A percentile compares a stretch with the other conserved stretches of the same genome.
Evolutionary conservation across 64 coral and sea anemone species (phyloP).

Genomic region (Orbicella faveolata): DNA sequence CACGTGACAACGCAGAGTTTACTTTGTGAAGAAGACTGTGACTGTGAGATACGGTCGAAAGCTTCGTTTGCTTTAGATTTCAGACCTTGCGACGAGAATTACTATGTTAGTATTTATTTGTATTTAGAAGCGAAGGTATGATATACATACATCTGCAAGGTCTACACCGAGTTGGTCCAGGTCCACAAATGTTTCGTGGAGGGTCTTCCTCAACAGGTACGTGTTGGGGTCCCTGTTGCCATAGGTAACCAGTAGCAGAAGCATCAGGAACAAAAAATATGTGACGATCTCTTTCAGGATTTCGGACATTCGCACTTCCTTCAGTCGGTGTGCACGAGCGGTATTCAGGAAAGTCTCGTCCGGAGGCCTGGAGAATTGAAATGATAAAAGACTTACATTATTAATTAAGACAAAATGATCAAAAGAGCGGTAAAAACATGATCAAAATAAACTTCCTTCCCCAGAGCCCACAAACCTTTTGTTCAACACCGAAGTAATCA

Average conservation of each 20-base stretch:
- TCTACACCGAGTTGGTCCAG: conserved; percentile 13
- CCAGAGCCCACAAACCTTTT: no score
- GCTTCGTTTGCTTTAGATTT: no score
- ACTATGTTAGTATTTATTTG: not conserved
- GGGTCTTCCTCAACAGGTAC: conserved; percentile 74
- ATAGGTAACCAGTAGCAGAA: conserved; percentile 80
- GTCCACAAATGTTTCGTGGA: conserved; percentile 66
- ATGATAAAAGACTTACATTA: not conserved
- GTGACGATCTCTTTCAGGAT: conserved; percentile 79
- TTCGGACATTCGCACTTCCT: conserved; percentile 72
- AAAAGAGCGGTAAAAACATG: not conserved
- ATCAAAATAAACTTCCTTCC: no score
- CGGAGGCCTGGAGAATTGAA: conserved; percentile 52
- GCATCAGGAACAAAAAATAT: conserved; percentile 68
- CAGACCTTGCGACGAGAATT: no score
- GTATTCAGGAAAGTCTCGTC: conserved; percentile 45
- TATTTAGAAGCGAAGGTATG: not conserved
- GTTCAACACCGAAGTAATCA: no score
- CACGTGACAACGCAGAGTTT: no score
- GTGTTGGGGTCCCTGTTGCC: conserved; percentile 78
- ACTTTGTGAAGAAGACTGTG: no score
- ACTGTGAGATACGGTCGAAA: no score
- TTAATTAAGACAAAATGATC: not conserved
- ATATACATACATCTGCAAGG: conserved; percentile 49
- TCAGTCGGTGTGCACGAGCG: conserved; percentile 62